phyloP scores from a whole-genome alignment of 2,888 invertebrate genomes.

The Caenorhabditis sinica region DNA sequence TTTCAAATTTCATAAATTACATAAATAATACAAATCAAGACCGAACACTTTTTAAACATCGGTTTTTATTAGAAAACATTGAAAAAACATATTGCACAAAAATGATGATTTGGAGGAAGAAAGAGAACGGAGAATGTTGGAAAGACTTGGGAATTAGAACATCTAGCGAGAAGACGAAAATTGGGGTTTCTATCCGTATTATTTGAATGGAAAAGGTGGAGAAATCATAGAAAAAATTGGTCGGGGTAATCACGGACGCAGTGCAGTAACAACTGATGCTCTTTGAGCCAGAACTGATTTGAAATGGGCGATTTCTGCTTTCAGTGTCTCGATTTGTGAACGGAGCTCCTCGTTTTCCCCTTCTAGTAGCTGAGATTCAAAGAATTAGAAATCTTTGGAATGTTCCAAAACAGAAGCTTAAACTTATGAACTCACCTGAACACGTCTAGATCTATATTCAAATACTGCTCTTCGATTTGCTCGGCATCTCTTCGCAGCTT shows the following conservation, averaged over 20 bases:
- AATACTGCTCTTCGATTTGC: constrained; percentile 85
- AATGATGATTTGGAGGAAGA: constrained; percentile 19
- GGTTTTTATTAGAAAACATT: constrained; percentile 30
- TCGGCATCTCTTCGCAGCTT: constrained; percentile 85
- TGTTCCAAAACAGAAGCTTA: neutral
- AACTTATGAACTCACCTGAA: constrained; percentile 66
- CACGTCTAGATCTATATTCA: constrained; percentile 84
- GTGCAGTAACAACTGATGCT: constrained; percentile 45
- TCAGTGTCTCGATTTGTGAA: constrained; percentile 83
- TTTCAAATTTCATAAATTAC: neutral
- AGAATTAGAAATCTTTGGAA: neutral
- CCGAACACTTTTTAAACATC: constrained; percentile 22
- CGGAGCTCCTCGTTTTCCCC: constrained; percentile 84
- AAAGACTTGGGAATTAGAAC: constrained; percentile 30
- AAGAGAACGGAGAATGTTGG: constrained; percentile 32
- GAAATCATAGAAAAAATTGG: neutral
- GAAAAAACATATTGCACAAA: constrained; percentile 40
- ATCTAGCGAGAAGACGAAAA: constrained; percentile 50
- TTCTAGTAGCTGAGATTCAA: constrained; percentile 83
- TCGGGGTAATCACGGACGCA: constrained; percentile 21
- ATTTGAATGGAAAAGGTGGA: neutral
- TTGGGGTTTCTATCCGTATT: constrained; percentile 55
- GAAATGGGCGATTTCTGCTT: constrained; percentile 80
- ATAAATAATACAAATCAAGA: neutral
- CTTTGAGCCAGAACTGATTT: constrained; percentile 68